Conservation (phyloP, 2,113 vertebrate genomes). For the Micronycteris hirsuta region DNA sequence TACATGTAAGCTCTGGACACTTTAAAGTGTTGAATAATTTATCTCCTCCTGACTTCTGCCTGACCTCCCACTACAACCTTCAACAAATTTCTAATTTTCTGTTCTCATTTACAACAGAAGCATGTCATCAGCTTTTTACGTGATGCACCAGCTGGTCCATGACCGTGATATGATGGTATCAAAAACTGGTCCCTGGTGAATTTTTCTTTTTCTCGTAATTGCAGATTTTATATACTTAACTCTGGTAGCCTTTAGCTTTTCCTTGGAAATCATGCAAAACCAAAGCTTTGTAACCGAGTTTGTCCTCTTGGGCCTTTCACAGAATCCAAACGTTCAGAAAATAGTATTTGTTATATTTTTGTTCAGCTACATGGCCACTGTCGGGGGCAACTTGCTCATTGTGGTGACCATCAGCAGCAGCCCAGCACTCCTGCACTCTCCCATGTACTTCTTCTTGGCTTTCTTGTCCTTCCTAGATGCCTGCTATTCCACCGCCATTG, state of each 20-base stretch:
- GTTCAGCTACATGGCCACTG: slow-evolving; percentile 25
- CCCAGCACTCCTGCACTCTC: neutral
- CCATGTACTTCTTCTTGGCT: slow-evolving; percentile 66
- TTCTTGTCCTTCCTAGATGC: slow-evolving; percentile 63
- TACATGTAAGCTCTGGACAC: neutral
- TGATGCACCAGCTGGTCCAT: fast-evolving
- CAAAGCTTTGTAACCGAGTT: slow-evolving; percentile 57
- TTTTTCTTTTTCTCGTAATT: neutral
- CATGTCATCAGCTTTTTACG: neutral
- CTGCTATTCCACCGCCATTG: slow-evolving; percentile 44
- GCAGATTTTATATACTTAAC: neutral
- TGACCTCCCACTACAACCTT: fast-evolving
- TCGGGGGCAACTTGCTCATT: slow-evolving; percentile 44
- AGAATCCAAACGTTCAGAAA: slow-evolving; percentile 40
- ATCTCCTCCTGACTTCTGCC: neutral
- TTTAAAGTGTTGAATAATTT: neutral
- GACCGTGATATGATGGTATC: neutral
- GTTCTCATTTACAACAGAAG: fast-evolving
- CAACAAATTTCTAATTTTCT: neutral
- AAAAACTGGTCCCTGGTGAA: neutral
- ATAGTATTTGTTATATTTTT: slow-evolving; percentile 41
- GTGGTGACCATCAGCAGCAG: slow-evolving; percentile 1
- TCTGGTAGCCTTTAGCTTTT: neutral
- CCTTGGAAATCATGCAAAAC: slow-evolving; percentile 42
- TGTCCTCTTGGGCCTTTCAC: slow-evolving; percentile 51